Evolutionary conservation across 1,140 invertebrate species (phyloP).

Genomic region (Planococcus citri): DNA sequence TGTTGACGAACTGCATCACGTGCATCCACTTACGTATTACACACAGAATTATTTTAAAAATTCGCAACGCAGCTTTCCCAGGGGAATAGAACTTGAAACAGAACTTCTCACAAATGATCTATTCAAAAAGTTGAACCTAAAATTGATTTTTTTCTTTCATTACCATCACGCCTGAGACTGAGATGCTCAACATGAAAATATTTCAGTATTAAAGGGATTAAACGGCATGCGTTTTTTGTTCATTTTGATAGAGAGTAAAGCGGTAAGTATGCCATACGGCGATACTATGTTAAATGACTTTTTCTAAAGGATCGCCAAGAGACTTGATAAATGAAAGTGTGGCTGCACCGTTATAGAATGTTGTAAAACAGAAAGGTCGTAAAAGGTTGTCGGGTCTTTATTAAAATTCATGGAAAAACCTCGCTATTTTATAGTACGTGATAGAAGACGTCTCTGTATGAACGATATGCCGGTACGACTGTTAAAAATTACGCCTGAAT

Average conservation of each 20-base stretch:
- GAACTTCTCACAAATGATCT: too few relatives aligned
- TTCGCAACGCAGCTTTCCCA: too few relatives aligned
- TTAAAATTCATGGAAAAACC: slow-evolving; percentile 7
- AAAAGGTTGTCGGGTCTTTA: neutral
- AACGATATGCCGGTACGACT: neutral
- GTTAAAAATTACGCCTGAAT: neutral
- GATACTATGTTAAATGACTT: neutral
- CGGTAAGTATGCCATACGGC: neutral
- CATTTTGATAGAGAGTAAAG: neutral
- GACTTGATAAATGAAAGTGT: neutral
- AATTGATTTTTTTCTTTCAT: too few relatives aligned
- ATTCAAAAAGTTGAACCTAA: too few relatives aligned
- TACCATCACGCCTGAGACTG: too few relatives aligned
- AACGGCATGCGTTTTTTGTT: neutral
- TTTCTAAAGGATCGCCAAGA: neutral
- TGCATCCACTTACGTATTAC: too few relatives aligned
- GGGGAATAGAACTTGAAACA: too few relatives aligned
- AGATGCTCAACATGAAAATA: too few relatives aligned
- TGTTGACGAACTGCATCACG: too few relatives aligned
- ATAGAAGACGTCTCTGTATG: neutral
- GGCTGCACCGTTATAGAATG: neutral
- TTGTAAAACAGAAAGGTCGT: neutral
- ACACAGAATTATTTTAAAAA: too few relatives aligned
- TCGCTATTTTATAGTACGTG: neutral
- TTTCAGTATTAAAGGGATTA: too few relatives aligned